Evolutionary conservation across 1,140 invertebrate genomes (phyloP), one percentile per base, ranked within the genome.

Genomic region (Palaemon carinicauda): DNA sequence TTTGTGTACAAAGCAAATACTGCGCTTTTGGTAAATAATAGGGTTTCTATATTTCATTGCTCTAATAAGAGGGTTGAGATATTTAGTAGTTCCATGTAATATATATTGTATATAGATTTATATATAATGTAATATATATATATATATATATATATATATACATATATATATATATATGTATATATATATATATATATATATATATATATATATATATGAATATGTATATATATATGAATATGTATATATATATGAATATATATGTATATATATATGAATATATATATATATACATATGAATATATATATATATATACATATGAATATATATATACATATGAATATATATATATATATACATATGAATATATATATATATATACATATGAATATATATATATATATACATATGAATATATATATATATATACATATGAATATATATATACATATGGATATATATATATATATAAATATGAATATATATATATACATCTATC

Each of bases 101-200:
- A 71, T 27, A 27, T 71, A 71, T 71, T 69, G 24, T 69, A 69
- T 69, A 69, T 69, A 69, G 10, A 69, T 69, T 15, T 69, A 69
- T 69, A 69, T 69, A 69, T 69, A 69, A 15, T 15, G 10, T 15
- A 15, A 69, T 69, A 69, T 69, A 69, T 69, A 69, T 69, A 24
- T 69, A 29, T 17, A 17, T 69, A n/a, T 17, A 17, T n/a, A 69
- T 69, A n/a, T 17, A 17, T 24, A 69, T 29, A 71, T 71, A 71
- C 27, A 71, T 71, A 41, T 71, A 71, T 71, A 71, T 71, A 71
- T 71, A 71, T 71, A 71, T 71, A 71, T 71, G 27, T 71, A 71
- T 71, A 71, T 71, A 71, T 71, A 71, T 71, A 71, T 71, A 71
- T 71, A 71, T 71, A 71, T 71, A 71, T 71, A 71, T 71, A 71